Conservation (phyloP, 1,140 invertebrate genomes). For the Sycobia sp. region DNA sequence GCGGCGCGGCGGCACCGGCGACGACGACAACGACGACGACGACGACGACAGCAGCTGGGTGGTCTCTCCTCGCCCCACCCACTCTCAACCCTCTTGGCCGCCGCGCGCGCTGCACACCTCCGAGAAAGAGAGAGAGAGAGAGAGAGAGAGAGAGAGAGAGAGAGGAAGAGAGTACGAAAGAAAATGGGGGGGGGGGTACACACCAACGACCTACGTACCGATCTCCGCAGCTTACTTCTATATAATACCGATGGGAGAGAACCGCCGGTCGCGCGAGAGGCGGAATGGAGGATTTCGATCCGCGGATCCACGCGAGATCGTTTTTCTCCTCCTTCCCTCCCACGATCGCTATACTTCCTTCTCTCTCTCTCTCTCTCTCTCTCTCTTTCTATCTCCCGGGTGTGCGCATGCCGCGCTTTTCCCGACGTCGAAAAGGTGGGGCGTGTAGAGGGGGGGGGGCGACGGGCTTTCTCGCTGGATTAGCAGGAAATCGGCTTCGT, state of each 20-base stretch:
- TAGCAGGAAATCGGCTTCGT: slow-evolving; percentile 18
- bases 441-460: background rate
- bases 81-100: slow-evolving; percentile 45
- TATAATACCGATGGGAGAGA: slow-evolving; percentile 8
- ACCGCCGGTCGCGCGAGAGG: no score
- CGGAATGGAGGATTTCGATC: slow-evolving; percentile 11
- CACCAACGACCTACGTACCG: slow-evolving; percentile 1
- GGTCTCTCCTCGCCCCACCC: slow-evolving; percentile 59
- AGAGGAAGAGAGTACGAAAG: background rate
- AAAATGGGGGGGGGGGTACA: no score
- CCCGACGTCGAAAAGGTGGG: no score
- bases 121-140: background rate
- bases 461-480: slow-evolving; percentile 15
- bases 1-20: slow-evolving; percentile 33
- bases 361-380: background rate
- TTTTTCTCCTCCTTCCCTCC: slow-evolving; percentile 26
- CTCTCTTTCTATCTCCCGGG: no score
- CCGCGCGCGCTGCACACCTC: background rate
- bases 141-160: slow-evolving; percentile 11
- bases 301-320: background rate
- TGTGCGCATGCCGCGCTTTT: background rate
- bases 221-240: no score
- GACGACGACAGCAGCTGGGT: slow-evolving; percentile 60
- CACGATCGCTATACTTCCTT: no score
- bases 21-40: slow-evolving; percentile 34